Percentiles rank a stretch among this genome's conserved stretches.
These are phyloP conservation scores for Eclectus roratus DNA, from an alignment of 2,113 vertebrate genomes.

Conservation along the genomic window DNA sequence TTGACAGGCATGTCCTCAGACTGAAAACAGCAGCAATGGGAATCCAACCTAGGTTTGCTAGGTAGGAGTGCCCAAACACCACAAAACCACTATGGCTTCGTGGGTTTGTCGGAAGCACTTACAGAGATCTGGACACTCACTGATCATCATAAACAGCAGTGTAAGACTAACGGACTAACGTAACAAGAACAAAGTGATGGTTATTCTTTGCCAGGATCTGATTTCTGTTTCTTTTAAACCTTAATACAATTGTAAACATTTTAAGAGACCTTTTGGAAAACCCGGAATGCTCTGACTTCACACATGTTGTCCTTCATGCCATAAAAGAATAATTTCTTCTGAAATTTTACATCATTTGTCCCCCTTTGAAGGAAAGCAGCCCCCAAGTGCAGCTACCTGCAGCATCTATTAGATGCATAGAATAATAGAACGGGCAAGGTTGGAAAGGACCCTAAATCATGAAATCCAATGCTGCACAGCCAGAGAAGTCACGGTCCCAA, in stretches of 20 bases:
- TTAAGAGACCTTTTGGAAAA: background rate
- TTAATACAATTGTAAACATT: background rate
- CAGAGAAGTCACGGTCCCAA: background rate
- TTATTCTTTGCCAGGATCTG: background rate
- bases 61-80: background rate
- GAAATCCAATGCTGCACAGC: background rate
- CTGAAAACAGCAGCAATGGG: background rate
- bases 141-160: background rate
- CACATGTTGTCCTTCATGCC: background rate
- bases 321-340: background rate
- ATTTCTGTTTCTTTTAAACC: background rate
- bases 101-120: background rate
- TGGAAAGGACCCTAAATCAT: background rate
- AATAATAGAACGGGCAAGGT: background rate
- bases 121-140: background rate
- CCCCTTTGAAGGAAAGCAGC: background rate
- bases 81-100: background rate
- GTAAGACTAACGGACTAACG: background rate
- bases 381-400: background rate
- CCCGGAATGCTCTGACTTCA: background rate
- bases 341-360: background rate
- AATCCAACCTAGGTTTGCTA: background rate
- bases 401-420: background rate
- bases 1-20: background rate
- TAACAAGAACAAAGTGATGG: background rate